Evolutionary conservation across 2,888 invertebrate species (phyloP), one percentile per base, ranked within the genome.

Genomic region (Lithosia quadra): DNA sequence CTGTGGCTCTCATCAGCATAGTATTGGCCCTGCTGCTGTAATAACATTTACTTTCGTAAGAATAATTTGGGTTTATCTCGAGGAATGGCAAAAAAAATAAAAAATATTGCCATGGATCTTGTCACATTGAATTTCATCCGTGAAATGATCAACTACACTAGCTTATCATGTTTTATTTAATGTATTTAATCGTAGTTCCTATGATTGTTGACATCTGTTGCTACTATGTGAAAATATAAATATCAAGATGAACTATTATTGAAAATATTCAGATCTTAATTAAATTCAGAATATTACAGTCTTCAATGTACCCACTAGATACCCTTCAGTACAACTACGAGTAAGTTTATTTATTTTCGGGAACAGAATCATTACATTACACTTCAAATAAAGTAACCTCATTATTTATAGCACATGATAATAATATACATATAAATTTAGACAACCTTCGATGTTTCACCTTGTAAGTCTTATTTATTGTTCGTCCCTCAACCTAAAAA

Each of bases 401-500:
- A 43, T 43, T 49, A 49, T 62, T 28, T n/a, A 62, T 33, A 62
- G 49, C 62, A n/a, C 9, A 53, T 22, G 24, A 39, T 10, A 18
- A 28, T 53, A 18, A 65, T 62, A 13, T 39, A 67, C 71, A 68
- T 57, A 71, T 69, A 65, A 76, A 64, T 77, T 77, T 36, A 28
- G 28, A 21, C 68, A 74, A 66, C 75, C 79, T 80, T 79, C 76
- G 61, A 18, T 62, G 63, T 68, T 73, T 79, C 73, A 75, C 79
- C 80, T 84, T 83, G 76, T 65, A 67, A 53, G 68, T 67, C 69
- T 76, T 76, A 77, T 77, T 77, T 71, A 77, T 72, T 67, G 74
- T 57, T 68, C 69, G 78, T 82, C 85, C 86, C 82, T 86, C 78
- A 65, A 58, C 76, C 80, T 87, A 86, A 85, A 88, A 86, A 86